These are phyloP conservation scores for Aix galericulata DNA, from an alignment of 2,113 vertebrate genomes.

Conservation along the genomic window DNA sequence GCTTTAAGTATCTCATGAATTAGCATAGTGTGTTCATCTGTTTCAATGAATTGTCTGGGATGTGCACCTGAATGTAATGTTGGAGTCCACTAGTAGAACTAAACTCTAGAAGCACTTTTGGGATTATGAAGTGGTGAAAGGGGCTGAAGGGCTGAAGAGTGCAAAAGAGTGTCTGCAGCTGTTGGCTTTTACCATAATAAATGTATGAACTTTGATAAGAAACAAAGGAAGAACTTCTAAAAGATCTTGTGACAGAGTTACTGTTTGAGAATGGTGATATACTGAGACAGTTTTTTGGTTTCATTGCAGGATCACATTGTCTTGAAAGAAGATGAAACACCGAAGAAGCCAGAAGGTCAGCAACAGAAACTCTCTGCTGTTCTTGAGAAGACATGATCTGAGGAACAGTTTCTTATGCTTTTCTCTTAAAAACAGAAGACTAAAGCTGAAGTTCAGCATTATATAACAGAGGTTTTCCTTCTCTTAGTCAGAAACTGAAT, in stretches of 20 bases:
- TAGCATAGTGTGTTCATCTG: not conserved
- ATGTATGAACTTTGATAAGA: not conserved
- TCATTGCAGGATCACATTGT: conserved; percentile 78
- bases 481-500: not conserved
- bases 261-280: not conserved
- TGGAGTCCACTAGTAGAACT: not conserved
- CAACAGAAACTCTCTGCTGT: not conserved
- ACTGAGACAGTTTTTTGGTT: not conserved
- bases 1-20: not conserved
- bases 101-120: not conserved
- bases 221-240: not conserved
- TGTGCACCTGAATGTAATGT: rapidly evolving
- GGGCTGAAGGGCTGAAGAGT: not conserved
- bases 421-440: not conserved
- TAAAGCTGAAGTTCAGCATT: not conserved
- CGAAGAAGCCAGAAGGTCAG: conserved; percentile 69
- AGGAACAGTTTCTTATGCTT: not conserved
- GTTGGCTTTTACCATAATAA: not conserved
- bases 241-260: not conserved
- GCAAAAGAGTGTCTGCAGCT: not conserved
- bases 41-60: not conserved
- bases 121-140: not conserved
- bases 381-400: not conserved
- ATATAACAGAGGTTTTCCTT: not conserved
- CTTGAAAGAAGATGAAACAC: conserved; percentile 70